Evolutionary conservation across 2,888 invertebrate genomes (phyloP).

Genomic region (Pollenia angustigena): DNA sequence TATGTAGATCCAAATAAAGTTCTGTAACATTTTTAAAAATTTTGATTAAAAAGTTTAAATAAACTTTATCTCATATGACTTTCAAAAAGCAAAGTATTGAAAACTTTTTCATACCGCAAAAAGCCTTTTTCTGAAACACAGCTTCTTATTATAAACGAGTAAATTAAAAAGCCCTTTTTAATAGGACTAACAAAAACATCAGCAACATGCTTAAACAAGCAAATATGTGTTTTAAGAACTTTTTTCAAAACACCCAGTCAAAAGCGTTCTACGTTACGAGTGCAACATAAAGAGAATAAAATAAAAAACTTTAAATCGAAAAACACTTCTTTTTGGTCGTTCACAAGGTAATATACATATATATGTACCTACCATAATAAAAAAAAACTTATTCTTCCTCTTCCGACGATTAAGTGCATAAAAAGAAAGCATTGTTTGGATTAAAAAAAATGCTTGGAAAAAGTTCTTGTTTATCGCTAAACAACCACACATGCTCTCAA

Average conservation of each 20-base stretch:
- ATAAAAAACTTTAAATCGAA: constrained; percentile 16
- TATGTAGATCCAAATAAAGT: too few species aligned
- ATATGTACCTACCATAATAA: neutral
- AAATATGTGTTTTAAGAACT: constrained; percentile 38
- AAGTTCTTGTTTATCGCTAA: constrained; percentile 5
- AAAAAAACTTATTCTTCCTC: constrained; percentile 1
- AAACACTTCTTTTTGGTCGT: constrained; percentile 32
- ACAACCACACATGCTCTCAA: constrained; percentile 2
- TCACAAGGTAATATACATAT: too few species aligned
- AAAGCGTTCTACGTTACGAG: constrained; percentile 8
- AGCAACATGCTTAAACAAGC: constrained; percentile 12
- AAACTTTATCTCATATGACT: constrained; percentile 24
- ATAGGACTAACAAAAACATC: neutral
- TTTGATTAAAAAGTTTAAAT: neutral
- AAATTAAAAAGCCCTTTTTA: constrained; percentile 41
- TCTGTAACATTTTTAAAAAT: neutral
- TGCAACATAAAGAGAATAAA: constrained; percentile 30
- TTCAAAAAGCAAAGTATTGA: constrained; percentile 28
- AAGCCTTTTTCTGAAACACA: constrained; percentile 45
- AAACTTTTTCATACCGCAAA: constrained; percentile 47
- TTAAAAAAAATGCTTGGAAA: constrained; percentile 10
- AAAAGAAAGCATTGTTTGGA: constrained; percentile 12
- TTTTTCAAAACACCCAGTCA: constrained; percentile 17
- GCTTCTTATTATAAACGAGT: constrained; percentile 38
- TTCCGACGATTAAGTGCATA: neutral